Percentiles rank a stretch among this genome's conserved stretches.
These are phyloP conservation scores for Drosophila navojoa DNA, from an alignment of 1,140 invertebrate species.

Conservation along the genomic window DNA sequence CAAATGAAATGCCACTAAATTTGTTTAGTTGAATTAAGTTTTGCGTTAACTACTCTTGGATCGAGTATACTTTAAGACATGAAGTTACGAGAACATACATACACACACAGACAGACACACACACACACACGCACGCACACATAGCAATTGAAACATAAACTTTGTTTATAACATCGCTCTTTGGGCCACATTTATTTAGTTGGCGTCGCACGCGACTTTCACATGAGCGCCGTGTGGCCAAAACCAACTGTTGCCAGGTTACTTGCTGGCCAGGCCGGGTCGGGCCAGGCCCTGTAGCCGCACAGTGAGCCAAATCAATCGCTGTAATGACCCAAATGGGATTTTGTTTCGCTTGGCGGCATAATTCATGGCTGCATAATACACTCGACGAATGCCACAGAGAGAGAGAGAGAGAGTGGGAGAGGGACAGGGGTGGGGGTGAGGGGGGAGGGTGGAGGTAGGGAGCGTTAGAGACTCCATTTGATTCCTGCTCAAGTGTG, in stretches of 20 bases:
- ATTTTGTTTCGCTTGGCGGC: constrained; percentile 32
- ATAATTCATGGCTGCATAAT: constrained; percentile 60
- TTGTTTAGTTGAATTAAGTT: no score
- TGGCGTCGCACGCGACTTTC: constrained; percentile 50
- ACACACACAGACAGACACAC: not conserved
- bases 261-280: constrained; percentile 4
- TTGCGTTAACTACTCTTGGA: not conserved
- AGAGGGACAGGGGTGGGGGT: no score
- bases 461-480: not conserved
- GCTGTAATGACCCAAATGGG: constrained; percentile 43
- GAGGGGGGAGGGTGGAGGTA: no score
- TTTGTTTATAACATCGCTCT: not conserved
- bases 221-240: constrained; percentile 55
- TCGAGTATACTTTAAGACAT: not conserved
- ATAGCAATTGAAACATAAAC: not conserved
- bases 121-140: not conserved
- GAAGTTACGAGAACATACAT: not conserved
- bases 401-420: not conserved
- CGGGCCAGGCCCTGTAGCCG: no score
- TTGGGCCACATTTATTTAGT: constrained; percentile 24
- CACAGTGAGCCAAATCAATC: constrained; percentile 45
- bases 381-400: constrained; percentile 6
- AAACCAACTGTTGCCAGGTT: constrained; percentile 78
- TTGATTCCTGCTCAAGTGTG: constrained; percentile 47
- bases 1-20: no score